phyloP scores from a whole-genome alignment of 2,888 invertebrate genomes.

The Julus scanicus region DNA sequence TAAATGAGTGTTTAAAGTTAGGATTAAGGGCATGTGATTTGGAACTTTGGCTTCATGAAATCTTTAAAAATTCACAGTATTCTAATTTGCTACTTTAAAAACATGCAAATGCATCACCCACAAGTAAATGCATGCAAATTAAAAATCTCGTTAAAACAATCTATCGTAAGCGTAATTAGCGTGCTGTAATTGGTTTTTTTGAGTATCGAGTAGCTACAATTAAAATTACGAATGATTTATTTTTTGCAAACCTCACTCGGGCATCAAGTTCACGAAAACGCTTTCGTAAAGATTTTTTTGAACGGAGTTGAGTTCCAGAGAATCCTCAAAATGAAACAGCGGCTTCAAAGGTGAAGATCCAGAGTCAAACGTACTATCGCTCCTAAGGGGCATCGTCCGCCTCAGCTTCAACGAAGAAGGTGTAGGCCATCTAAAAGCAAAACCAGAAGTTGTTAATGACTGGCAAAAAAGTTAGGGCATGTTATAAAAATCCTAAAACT shows the following conservation, averaged over 20 bases:
- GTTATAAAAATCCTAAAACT: too few species aligned
- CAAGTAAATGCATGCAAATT: not conserved
- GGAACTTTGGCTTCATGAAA: not conserved
- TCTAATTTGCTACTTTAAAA: not conserved
- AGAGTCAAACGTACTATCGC: not conserved
- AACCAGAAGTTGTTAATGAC: not conserved
- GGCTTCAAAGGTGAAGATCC: not conserved
- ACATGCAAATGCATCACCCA: not conserved
- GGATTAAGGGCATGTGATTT: too few species aligned
- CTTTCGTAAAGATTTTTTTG: conserved; percentile 9
- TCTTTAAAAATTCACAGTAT: not conserved
- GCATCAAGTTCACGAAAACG: not conserved
- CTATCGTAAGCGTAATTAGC: not conserved
- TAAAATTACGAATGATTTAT: too few species aligned
- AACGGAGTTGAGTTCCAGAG: not conserved
- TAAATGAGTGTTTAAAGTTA: too few species aligned
- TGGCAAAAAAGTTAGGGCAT: too few species aligned
- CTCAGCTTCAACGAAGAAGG: not conserved
- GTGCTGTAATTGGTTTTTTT: not conserved
- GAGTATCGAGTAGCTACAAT: not conserved
- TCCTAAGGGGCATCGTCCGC: conserved; percentile 7
- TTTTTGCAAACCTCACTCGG: not conserved
- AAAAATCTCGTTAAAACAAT: not conserved
- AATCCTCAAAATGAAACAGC: not conserved
- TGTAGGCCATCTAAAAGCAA: not conserved